These are phyloP conservation scores for Sialis lutaria DNA, from an alignment of 2,888 invertebrate species.

Conservation along the genomic window DNA sequence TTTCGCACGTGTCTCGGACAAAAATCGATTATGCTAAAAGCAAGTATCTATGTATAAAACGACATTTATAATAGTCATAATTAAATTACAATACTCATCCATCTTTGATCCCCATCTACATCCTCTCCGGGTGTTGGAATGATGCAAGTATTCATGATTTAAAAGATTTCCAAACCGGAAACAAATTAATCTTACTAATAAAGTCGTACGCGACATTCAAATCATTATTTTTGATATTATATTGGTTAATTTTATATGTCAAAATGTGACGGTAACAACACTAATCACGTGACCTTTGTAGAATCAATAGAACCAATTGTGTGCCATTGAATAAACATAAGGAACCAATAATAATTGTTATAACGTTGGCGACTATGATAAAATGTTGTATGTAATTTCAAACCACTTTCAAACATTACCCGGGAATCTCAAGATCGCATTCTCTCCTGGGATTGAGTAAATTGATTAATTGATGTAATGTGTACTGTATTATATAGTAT, in stretches of 20 bases:
- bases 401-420: too few species aligned
- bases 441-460: too few species aligned
- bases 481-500: too few species aligned
- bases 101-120: constrained; percentile 67
- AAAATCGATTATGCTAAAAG: constrained; percentile 68
- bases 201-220: neutral
- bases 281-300: too few species aligned
- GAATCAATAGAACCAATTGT: too few species aligned
- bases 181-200: neutral
- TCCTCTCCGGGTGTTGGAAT: constrained; percentile 55
- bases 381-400: too few species aligned
- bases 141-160: constrained; percentile 29
- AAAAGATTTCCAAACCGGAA: neutral
- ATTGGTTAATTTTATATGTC: neutral
- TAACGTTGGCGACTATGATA: too few species aligned
- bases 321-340: too few species aligned
- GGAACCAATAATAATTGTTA: too few species aligned
- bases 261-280: too few species aligned
- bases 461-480: too few species aligned
- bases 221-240: neutral
- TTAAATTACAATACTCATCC: constrained; percentile 56
- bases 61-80: constrained; percentile 6
- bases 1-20: constrained; percentile 69
- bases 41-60: constrained; percentile 11
- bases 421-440: too few species aligned